Evolutionary conservation across 2,113 vertebrate genomes (phyloP), one percentile per base, ranked within the genome.

Genomic region (Microcebus ravelobensis): DNA sequence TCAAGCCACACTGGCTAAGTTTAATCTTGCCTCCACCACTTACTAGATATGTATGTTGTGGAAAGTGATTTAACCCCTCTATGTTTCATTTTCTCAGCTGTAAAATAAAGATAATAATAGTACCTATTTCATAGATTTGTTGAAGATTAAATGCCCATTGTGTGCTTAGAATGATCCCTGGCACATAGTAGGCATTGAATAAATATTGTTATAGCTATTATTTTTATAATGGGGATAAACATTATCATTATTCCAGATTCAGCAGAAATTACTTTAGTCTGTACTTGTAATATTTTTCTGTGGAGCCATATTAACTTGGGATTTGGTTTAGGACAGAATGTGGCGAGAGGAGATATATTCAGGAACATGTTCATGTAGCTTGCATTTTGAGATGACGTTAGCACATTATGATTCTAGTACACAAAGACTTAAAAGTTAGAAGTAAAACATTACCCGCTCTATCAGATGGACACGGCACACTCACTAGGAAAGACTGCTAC

Each of bases 251-350:
- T 52, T 77, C 55, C 81, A 89, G 15, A 57, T 76, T 92, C 65
- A 57, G 74, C 57, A 71, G 63, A 95, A 95, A 95, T 27, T 55
- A 77, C n/a, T 59, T 67, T 70, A 3, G 42, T 76, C 57, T 90
- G 20, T 55, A 57, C 27, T 45, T 77, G 39, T 65, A 21, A 55
- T 71, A n/a, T 81, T 45, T 94, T 86, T 82, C 67, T 50, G 21
- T 61, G 55, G 77, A 80, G 39, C 83, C 48, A 21, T 76, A 57
- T 29, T 71, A n/a, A 87, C 55, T 90, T 81, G 27, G 50, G 48
- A 34, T 93, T 94, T 87, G 71, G 4, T 90, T 95, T 96, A 71
- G 74, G 65, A 94, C 50, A 89, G 63, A 93, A 79, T 27, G 27
- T 85, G 73, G 86, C 55, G 29, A 68, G 50, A 84, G 39, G 63